phyloP scores from a whole-genome alignment of 2,797 vertebrate species.

The Acipenser oxyrinchus region DNA sequence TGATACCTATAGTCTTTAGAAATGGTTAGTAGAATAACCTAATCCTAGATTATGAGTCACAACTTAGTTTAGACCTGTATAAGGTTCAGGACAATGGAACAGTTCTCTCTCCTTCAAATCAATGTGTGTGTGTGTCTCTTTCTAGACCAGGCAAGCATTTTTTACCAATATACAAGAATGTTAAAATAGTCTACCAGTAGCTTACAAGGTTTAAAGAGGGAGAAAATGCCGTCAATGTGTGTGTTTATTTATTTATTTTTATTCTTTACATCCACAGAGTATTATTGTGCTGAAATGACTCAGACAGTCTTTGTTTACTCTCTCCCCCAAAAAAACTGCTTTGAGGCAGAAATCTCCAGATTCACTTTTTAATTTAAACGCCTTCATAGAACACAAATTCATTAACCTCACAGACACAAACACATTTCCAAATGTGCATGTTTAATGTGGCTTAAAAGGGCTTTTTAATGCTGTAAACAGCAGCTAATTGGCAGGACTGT shows the following conservation, averaged over 20 bases:
- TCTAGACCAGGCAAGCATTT: too few relatives aligned
- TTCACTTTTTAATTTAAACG: slow-evolving; percentile 57
- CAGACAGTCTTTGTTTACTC: slow-evolving; percentile 48
- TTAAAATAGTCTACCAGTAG: slow-evolving; percentile 11
- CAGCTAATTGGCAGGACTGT: slow-evolving; percentile 47
- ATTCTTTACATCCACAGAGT: too few relatives aligned
- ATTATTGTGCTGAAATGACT: slow-evolving; percentile 23
- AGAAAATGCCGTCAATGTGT: not conserved
- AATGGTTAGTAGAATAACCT: too few relatives aligned
- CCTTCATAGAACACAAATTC: slow-evolving; percentile 58
- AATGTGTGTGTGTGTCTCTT: too few relatives aligned
- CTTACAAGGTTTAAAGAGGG: not conserved
- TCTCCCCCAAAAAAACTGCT: slow-evolving; percentile 26
- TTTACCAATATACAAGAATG: too few relatives aligned
- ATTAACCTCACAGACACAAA: slow-evolving; percentile 63
- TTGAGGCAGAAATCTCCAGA: slow-evolving; percentile 47
- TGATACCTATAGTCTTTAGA: too few relatives aligned
- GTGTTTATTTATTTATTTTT: too few relatives aligned
- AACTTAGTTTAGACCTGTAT: too few relatives aligned
- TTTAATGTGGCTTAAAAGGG: slow-evolving; percentile 69
- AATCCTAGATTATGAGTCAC: too few relatives aligned
- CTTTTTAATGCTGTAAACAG: slow-evolving; percentile 61
- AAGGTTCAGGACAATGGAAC: too few relatives aligned
- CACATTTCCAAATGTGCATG: slow-evolving; percentile 57
- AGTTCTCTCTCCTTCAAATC: too few relatives aligned